A percentile compares a stretch with the other conserved stretches of the same genome.
Evolutionary conservation across 1,140 invertebrate species (phyloP).

Genomic region (Tetranychus urticae): DNA sequence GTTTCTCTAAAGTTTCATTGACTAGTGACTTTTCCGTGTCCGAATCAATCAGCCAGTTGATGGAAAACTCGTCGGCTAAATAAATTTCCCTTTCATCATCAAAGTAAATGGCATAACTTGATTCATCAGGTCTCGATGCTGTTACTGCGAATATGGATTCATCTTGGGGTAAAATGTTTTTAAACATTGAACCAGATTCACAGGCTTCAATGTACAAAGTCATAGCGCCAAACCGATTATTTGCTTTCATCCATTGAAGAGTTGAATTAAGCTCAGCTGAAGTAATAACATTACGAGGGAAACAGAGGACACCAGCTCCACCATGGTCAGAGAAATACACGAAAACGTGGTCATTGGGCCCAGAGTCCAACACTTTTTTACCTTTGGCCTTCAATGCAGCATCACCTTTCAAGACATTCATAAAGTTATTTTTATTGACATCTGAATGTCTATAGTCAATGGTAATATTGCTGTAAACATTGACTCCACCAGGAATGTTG

Average conservation of each 20-base stretch:
- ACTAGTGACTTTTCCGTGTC: neutral
- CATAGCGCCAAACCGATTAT: conserved; percentile 24
- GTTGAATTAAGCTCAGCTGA: conserved; percentile 22
- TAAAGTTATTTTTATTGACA: conserved; percentile 26
- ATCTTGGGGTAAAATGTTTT: conserved; percentile 27
- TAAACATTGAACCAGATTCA: conserved; percentile 41
- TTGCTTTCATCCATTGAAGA: conserved; percentile 22
- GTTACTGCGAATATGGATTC: conserved; percentile 36
- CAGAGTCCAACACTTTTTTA: conserved; percentile 26
- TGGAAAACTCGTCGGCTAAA: conserved; percentile 34
- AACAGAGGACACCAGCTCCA: conserved; percentile 30
- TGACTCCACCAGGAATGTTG: conserved; percentile 30
- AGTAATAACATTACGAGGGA: conserved; percentile 25
- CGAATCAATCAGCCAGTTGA: conserved; percentile 38
- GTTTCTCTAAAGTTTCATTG: conserved; percentile 28
- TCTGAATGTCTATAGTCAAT: conserved; percentile 30
- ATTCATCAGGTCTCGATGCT: conserved; percentile 32
- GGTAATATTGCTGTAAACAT: conserved; percentile 32
- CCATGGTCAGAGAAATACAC: conserved; percentile 42
- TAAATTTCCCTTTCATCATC: conserved; percentile 26
- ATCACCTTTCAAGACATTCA: conserved; percentile 30
- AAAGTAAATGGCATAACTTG: conserved; percentile 28
- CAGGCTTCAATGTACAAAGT: conserved; percentile 40
- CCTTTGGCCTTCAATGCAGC: conserved; percentile 8
- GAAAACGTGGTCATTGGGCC: conserved; percentile 18